Conservation (phyloP, 2,888 invertebrate genomes). For the Hoplodrina ambigua region DNA sequence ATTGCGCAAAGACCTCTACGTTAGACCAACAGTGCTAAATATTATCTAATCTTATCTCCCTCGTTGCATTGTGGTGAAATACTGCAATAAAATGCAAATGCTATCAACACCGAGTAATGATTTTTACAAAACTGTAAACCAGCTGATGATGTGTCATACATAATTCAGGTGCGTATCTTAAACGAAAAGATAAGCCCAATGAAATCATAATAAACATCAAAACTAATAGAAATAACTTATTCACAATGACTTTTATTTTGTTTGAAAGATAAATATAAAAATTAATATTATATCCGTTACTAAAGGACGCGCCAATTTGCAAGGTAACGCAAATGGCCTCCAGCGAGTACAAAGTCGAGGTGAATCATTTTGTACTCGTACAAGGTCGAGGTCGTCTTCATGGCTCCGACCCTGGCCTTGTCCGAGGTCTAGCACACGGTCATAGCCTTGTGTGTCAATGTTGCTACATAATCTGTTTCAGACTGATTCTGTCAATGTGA, state of each 20-base stretch:
- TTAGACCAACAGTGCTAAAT: no score
- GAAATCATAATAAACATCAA: not conserved
- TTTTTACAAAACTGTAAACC: no score
- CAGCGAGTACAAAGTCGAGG: conserved; percentile 25
- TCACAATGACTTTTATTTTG: conserved; percentile 21
- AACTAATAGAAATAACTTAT: not conserved
- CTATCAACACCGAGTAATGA: no score
- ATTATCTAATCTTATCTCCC: no score
- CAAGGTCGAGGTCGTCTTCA: conserved; percentile 34
- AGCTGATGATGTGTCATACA: no score
- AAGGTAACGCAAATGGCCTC: conserved; percentile 36
- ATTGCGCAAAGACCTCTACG: no score
- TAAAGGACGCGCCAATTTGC: conserved; percentile 33
- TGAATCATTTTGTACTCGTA: conserved; percentile 37
- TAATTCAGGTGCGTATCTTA: no score
- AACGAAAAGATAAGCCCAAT: no score
- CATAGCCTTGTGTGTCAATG: conserved; percentile 55
- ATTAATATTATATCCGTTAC: conserved; percentile 19
- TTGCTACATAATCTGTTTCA: conserved; percentile 14
- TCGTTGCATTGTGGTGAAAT: no score
- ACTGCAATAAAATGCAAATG: no score
- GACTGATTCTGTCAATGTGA: not conserved
- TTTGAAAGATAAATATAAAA: conserved; percentile 3
- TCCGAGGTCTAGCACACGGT: conserved; percentile 29
- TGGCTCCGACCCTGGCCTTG: conserved; percentile 39